Base-by-base conservation (phyloP, 2,888 invertebrate genomes). In the Agriopis marginaria region DNA sequence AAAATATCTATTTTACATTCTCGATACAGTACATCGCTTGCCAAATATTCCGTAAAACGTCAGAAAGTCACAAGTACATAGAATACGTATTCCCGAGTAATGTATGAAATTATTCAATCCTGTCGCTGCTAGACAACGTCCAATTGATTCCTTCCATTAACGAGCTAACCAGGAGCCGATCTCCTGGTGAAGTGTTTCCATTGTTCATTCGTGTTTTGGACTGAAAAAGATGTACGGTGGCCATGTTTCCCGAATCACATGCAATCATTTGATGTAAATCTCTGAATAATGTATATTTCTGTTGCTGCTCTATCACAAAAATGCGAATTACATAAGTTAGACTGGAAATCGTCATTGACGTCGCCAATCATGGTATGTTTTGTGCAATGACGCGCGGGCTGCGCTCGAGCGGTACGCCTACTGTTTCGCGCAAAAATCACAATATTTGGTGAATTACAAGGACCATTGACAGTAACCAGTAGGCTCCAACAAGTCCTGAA, bases 31-130 rank as follows among this genome's bases (percentile, higher is more conserved):
- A 88, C 87, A 91, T 90, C 87, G 91, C 91, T 92, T 94, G 93
- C 93, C 93, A 94, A 94, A 93, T 93, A 93, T 90, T 93, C 93
- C 91, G 91, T 93, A 93, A 93, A 93, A 94, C 93, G 93, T 94
- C 93, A 93, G 93, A 93, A 93, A 93, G 93, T 92, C 91, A 87
- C 89, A 93, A 89, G 92, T 93, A 93, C 93, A 89, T 42, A 42
- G 8, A 32, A 42, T 93, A 70, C 91, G 89, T 90, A 88, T 90
- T 90, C 91, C 91, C 88, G 89, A 89, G 89, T 91, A 92, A 91
- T 91, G 90, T 91, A 91, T 91, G 89, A 92, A 92, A 91, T 92
- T 90, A 92, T 91, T 90, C 87, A 90, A 89, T 89, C 88, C 87
- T 89, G 87, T 85, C 89, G 85, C 85, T 89, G 86, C 85, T 88